Evolutionary conservation across 2,113 vertebrate genomes (phyloP), one percentile per base, ranked within the genome.

Genomic region (Melospiza melodia): DNA sequence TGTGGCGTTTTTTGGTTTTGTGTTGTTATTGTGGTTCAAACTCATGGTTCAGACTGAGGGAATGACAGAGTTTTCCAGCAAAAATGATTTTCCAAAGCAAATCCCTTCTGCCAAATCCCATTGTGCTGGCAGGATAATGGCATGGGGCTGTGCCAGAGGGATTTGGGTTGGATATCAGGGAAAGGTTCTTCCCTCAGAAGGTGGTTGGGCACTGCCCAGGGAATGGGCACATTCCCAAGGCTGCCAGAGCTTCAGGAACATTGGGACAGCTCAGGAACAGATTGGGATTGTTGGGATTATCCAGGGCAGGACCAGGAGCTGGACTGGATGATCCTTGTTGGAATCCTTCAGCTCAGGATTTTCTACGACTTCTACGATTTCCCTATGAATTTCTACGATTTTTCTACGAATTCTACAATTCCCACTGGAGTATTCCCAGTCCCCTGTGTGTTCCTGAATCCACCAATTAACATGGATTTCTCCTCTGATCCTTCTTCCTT

Each of bases 331-430:
- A 37, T 61, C 35, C 58, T 37, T 39, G 16, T 39, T 35, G 35
- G 59, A 61, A 61, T 61, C 24, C 18, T 61, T 33, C 27, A 52
- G 15, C 27, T 54, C 27, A 28, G 73, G 55, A 39, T 61, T 13
- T 62, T 69, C 65, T 8, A 6, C 17, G 2, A 44, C 18, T 46
- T 73, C 48, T 4, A 3, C 3, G 2, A 39, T 16, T 31, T 44
- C 43, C 43, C 43, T 18, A 44, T 4, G 17, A 44, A 44, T 44
- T 44, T 44, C 43, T 19, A 44, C 18, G 43, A 44, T 44, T 44
- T 6, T 46, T 73, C 48, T 5, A 3, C 2, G 2, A 48, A 8
- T 46, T 73, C 39, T 5, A 3, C 3, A 2, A 48, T 16, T 31
- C 12, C 58, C 25, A 28, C 30, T 6, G 9, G 11, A 31, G 9